Conservation (phyloP, 2,113 vertebrate species). For the Gavia stellata region DNA sequence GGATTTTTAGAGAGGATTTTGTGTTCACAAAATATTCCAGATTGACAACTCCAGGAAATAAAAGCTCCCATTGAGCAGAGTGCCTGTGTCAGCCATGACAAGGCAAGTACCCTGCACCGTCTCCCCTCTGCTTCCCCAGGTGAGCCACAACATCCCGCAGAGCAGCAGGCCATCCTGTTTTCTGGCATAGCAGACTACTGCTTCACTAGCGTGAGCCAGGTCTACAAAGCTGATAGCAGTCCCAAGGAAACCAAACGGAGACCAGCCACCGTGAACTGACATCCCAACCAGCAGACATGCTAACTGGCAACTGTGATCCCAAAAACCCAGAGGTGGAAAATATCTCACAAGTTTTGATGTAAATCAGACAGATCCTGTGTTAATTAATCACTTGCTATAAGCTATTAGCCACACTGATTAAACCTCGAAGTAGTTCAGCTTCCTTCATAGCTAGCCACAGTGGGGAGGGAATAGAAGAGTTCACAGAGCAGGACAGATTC, state of each 20-base stretch:
- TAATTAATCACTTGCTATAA: neutral
- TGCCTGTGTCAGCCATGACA: neutral
- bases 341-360: neutral
- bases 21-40: neutral
- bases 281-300: neutral
- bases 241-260: neutral
- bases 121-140: neutral
- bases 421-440: neutral
- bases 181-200: neutral
- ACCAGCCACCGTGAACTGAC: neutral
- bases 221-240: neutral
- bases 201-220: neutral
- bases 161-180: neutral
- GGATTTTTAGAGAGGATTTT: slow-evolving; percentile 1
- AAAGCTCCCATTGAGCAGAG: neutral
- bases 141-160: neutral
- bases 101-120: neutral
- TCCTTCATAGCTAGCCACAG: neutral
- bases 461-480: neutral
- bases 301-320: neutral
- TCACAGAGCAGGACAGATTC: neutral
- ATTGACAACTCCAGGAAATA: neutral
- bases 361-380: neutral
- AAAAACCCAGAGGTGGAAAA: neutral
- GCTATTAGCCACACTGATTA: neutral